Evolutionary conservation across 1,140 invertebrate genomes (phyloP).

Genomic region (Drosophila paulistorum): DNA sequence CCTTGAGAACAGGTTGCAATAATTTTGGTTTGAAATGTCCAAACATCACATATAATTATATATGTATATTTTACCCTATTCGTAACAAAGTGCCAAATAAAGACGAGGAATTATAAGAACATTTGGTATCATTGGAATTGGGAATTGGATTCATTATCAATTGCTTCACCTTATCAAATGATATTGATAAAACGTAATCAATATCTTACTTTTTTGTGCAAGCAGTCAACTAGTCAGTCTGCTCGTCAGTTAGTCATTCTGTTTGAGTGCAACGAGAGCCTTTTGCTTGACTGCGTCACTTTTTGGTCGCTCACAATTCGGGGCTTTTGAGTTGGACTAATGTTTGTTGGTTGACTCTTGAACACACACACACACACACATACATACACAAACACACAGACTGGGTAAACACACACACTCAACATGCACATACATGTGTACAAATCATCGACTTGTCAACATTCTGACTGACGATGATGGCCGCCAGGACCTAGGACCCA

Average conservation of each 20-base stretch:
- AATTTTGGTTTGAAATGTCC: too few relatives aligned
- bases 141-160: not conserved
- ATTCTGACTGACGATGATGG: constrained; percentile 19
- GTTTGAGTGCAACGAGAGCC: constrained; percentile 53
- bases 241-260: constrained; percentile 20
- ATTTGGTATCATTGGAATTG: too few relatives aligned
- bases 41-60: too few relatives aligned
- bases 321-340: constrained; percentile 65
- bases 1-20: too few relatives aligned
- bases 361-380: constrained; percentile 21
- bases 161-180: not conserved
- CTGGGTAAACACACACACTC: constrained; percentile 16
- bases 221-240: constrained; percentile 16
- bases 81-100: too few relatives aligned
- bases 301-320: constrained; percentile 74
- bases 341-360: constrained; percentile 58
- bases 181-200: not conserved
- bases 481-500: constrained; percentile 4
- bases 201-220: constrained; percentile 7
- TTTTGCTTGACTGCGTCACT: constrained; percentile 66
- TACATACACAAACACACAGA: constrained; percentile 37
- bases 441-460: constrained; percentile 65
- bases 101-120: too few relatives aligned
- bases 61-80: too few relatives aligned
- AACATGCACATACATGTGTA: constrained; percentile 6